phyloP scores from a whole-genome alignment of 2,888 invertebrate species.

The Dione vanillae region DNA sequence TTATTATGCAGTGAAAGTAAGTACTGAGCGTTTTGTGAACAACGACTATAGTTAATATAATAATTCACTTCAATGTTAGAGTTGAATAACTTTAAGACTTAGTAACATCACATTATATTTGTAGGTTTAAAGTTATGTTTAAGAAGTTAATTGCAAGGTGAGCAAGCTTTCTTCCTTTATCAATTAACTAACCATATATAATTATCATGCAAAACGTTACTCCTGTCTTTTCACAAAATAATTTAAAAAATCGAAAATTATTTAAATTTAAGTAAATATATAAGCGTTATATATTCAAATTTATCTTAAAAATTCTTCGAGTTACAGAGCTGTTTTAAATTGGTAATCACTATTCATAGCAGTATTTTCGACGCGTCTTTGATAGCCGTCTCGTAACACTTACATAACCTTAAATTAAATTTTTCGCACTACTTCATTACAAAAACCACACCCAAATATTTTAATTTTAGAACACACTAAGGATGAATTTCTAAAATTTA shows the following conservation, averaged over 20 bases:
- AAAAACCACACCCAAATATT: slow-evolving; percentile 21
- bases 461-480: slow-evolving; percentile 1
- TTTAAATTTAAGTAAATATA: slow-evolving; percentile 10
- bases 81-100: background rate
- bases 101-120: background rate
- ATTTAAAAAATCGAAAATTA: background rate
- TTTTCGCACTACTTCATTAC: slow-evolving; percentile 41
- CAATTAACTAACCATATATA: background rate
- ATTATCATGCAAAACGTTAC: background rate
- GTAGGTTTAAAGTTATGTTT: background rate
- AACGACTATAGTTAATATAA: slow-evolving; percentile 26
- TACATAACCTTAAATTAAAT: slow-evolving; percentile 44
- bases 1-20: slow-evolving; percentile 42
- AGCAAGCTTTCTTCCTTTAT: too few relatives aligned
- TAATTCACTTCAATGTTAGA: background rate
- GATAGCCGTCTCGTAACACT: slow-evolving; percentile 37
- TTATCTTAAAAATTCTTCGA: background rate
- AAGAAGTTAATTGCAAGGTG: too few relatives aligned
- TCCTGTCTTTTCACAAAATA: background rate
- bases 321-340: slow-evolving; percentile 10
- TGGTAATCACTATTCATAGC: slow-evolving; percentile 21
- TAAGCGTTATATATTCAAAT: slow-evolving; percentile 18
- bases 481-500: background rate
- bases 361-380: slow-evolving; percentile 7
- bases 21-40: slow-evolving; percentile 37